phyloP scores from a whole-genome alignment of 64 coral and sea anemone species.

The Stichodactyla helianthus region DNA sequence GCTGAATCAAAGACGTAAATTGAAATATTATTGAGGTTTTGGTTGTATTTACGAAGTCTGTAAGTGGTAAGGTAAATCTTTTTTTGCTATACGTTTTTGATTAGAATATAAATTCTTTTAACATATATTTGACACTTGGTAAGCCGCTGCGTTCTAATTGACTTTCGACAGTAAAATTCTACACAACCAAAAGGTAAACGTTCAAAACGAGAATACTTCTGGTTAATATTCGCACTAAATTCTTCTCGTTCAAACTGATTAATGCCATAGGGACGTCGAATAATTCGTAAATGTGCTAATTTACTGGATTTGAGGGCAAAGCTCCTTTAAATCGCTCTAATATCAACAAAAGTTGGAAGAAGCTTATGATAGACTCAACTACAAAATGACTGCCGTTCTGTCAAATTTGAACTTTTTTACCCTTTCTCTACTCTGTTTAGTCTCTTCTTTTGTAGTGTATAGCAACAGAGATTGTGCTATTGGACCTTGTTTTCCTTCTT shows the following conservation, averaged over 20 bases:
- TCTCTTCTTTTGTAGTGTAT: neutral
- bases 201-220: conserved; percentile 19
- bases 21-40: neutral
- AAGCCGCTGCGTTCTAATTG: conserved; percentile 17
- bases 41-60: neutral
- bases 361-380: neutral
- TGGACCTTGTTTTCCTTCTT: conserved; percentile 45
- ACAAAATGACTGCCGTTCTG: neutral
- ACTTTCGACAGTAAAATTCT: conserved; percentile 17
- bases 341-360: neutral
- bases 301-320: neutral
- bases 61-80: neutral
- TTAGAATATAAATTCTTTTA: neutral
- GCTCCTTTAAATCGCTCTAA: neutral
- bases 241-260: neutral
- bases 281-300: neutral
- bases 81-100: too few species aligned
- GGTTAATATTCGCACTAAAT: neutral
- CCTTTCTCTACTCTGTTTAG: neutral
- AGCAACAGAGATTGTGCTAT: neutral
- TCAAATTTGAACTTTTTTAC: conserved; percentile 1
- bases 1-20: neutral
- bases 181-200: conserved; percentile 5
- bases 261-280: neutral
- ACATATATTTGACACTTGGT: neutral